phyloP scores from a whole-genome alignment of 2,797 vertebrate genomes.

The Lophotriccus pileatus region DNA sequence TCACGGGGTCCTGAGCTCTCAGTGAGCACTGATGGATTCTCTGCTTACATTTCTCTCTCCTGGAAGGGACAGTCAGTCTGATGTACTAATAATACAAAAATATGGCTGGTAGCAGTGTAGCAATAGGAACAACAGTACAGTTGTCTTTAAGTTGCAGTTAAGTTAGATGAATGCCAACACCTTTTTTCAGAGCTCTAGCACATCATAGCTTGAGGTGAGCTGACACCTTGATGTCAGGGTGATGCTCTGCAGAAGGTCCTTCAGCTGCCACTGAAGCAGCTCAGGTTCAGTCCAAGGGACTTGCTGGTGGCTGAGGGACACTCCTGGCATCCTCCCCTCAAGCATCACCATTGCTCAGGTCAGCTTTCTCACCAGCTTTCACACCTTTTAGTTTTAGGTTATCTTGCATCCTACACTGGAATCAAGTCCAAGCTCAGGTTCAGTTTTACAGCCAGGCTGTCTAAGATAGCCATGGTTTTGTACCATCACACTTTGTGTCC shows the following conservation, averaged over 20 bases:
- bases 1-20: background rate
- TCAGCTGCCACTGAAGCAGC: background rate
- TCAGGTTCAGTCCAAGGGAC: background rate
- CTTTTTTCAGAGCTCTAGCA: background rate
- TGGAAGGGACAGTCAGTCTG: background rate
- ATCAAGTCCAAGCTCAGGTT: background rate
- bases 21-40: background rate
- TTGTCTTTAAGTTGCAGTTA: background rate
- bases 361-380: background rate
- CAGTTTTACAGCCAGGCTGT: background rate
- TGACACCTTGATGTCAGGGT: background rate
- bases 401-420: background rate
- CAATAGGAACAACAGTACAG: background rate
- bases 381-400: background rate
- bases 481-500: background rate
- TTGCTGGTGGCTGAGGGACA: background rate
- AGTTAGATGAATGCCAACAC: background rate
- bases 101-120: background rate
- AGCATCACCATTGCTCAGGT: accelerated
- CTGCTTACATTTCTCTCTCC: background rate
- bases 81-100: background rate
- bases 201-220: background rate
- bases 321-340: background rate
- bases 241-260: background rate
- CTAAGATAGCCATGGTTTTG: background rate